phyloP scores from a whole-genome alignment of 2,888 invertebrate genomes.

The Pterostichus niger region DNA sequence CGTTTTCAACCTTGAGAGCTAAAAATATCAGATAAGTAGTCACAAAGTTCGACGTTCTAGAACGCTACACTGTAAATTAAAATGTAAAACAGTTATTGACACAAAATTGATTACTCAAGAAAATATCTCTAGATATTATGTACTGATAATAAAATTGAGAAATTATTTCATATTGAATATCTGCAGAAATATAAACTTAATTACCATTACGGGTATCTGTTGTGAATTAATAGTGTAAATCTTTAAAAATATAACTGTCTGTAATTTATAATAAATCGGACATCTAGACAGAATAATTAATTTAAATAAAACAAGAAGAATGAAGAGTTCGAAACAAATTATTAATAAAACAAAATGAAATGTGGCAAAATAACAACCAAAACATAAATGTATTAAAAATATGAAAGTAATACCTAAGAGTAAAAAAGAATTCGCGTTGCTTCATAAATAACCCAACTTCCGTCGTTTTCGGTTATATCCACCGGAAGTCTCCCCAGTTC shows the following conservation, averaged over 20 bases:
- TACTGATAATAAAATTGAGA: too few relatives aligned
- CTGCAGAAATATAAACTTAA: too few relatives aligned
- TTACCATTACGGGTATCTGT: too few relatives aligned
- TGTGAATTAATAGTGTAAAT: too few relatives aligned
- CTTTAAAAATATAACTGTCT: too few relatives aligned
- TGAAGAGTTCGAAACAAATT: slow-evolving; percentile 11
- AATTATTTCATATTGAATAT: too few relatives aligned
- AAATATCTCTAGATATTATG: too few relatives aligned
- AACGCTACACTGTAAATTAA: background rate
- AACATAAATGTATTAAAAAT: background rate
- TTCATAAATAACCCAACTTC: background rate
- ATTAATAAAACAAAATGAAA: slow-evolving; percentile 32
- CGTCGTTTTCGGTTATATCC: background rate
- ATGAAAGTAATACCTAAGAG: slow-evolving; percentile 18
- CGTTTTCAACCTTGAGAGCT: slow-evolving; percentile 15
- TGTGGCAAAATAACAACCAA: slow-evolving; percentile 23
- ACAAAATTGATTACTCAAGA: background rate
- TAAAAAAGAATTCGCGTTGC: background rate
- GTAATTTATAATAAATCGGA: too few relatives aligned
- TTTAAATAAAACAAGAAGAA: too few relatives aligned
- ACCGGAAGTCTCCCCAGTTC: background rate
- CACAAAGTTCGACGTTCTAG: background rate
- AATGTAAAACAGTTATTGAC: background rate
- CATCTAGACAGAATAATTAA: too few relatives aligned
- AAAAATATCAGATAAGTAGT: slow-evolving; percentile 3